Conservation (phyloP, 2,888 invertebrate genomes). For the Julus scandinavius region DNA sequence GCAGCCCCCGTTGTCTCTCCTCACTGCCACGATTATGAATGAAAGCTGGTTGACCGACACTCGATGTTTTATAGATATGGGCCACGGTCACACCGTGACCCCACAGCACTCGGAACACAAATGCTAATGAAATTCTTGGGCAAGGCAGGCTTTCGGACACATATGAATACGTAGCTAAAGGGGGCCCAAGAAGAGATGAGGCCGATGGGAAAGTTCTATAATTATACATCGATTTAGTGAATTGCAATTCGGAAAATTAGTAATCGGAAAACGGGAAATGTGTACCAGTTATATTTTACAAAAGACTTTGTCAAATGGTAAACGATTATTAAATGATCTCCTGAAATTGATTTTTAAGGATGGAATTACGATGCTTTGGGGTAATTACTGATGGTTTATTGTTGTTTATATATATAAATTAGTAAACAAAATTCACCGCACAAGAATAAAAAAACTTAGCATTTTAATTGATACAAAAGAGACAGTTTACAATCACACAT, state of each 20-base stretch:
- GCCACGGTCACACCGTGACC: slow-evolving; percentile 39
- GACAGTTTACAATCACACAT: too few relatives aligned
- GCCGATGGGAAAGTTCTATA: neutral
- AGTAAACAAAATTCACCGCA: too few relatives aligned
- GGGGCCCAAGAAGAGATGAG: neutral
- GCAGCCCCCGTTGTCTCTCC: neutral
- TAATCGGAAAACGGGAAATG: neutral
- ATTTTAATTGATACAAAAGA: too few relatives aligned
- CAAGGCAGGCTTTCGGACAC: neutral
- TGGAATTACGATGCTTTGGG: too few relatives aligned
- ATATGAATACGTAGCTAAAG: slow-evolving; percentile 22
- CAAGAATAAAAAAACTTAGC: too few relatives aligned
- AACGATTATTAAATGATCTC: neutral
- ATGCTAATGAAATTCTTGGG: slow-evolving; percentile 35
- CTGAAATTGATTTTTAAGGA: neutral
- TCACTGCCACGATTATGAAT: slow-evolving; percentile 26
- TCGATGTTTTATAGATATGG: slow-evolving; percentile 14
- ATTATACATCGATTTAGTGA: neutral
- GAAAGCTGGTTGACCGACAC: slow-evolving; percentile 15
- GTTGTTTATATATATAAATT: too few relatives aligned
- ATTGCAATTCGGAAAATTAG: neutral
- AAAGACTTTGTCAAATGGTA: neutral
- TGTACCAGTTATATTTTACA: neutral
- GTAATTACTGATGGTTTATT: too few relatives aligned
- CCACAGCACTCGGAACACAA: slow-evolving; percentile 9